Evolutionary conservation across 2,113 vertebrate species (phyloP), one percentile per base, ranked within the genome.

Genomic region (Amazona vittata): DNA sequence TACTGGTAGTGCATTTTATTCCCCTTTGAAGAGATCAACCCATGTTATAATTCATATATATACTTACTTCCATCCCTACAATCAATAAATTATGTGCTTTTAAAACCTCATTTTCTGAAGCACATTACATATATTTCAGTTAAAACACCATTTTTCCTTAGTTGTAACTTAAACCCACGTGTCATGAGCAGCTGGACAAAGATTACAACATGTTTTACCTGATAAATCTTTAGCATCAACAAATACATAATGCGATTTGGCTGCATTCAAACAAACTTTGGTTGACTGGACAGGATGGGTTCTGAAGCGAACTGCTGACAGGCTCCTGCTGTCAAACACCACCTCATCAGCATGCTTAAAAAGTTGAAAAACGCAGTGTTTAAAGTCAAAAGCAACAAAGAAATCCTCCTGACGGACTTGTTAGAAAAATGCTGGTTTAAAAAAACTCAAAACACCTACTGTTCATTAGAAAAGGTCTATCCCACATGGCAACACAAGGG

Each of bases 301-400:
- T 97, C 92, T 95, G 94, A 95, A 96, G 96, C 22, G 33, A 97
- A 90, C 64, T 90, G 94, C 97, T 85, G 83, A 92, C 69, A 93
- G 94, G 96, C 91, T 89, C 79, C 96, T 90, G 92, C 97, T 94
- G 83, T 93, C 97, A 97, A 82, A 65, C 33, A 57, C 64, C 78
- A 83, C 78, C 92, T 94, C 89, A 94, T 73, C 96, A 93, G 92
- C 88, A 73, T 11, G 83, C 90, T 86, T 94, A 76, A 80, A 82
- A 93, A 85, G 93, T 93, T 96, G 83, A 92, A 97, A 98, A 98
- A 97, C 37, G 96, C 94, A 97, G 96, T 93, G 97, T 97, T 97
- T 94, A 94, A 96, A 94, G 97, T 98, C 91, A 97, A 97, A 98
- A 97, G 95, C 94, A 97, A 97, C 94, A 71, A 90, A 96, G 97